Evolutionary conservation across 2,888 invertebrate genomes (phyloP).

Genomic region (Hirudinaria manillensis): DNA sequence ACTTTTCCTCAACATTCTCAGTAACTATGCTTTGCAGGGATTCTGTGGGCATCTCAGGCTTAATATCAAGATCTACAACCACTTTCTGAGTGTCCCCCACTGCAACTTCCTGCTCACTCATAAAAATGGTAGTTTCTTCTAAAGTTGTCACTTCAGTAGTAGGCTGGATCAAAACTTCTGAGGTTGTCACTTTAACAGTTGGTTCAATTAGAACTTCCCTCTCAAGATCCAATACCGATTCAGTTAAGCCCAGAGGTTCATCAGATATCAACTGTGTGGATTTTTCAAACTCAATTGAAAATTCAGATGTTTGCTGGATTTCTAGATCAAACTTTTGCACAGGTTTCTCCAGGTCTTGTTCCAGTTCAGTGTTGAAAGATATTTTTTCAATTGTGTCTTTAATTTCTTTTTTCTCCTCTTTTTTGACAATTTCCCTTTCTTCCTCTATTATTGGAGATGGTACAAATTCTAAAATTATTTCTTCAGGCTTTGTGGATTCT

Average conservation of each 20-base stretch:
- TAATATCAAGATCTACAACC: no score
- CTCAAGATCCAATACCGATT: background rate
- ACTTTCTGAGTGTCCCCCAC: no score
- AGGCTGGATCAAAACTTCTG: background rate
- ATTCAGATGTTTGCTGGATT: background rate
- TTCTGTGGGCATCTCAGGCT: no score
- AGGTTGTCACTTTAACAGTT: no score
- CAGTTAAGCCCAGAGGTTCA: background rate
- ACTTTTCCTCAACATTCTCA: no score
- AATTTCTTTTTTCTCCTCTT: background rate
- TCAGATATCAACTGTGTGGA: background rate
- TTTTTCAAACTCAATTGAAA: background rate
- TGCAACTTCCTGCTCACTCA: no score
- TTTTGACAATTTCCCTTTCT: background rate
- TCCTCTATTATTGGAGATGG: background rate
- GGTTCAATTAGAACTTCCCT: background rate
- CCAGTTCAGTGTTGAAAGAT: background rate
- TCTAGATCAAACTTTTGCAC: background rate
- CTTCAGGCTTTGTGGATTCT: background rate
- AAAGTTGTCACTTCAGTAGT: no score
- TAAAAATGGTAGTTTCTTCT: no score
- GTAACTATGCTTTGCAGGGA: no score
- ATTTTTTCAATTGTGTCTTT: constrained; percentile 10
- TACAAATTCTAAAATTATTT: background rate
- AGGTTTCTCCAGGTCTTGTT: background rate